Percentiles rank a stretch among this genome's conserved stretches.
Conservation (phyloP, 2,797 vertebrate species). For the Gymnoscopelus braueri region DNA sequence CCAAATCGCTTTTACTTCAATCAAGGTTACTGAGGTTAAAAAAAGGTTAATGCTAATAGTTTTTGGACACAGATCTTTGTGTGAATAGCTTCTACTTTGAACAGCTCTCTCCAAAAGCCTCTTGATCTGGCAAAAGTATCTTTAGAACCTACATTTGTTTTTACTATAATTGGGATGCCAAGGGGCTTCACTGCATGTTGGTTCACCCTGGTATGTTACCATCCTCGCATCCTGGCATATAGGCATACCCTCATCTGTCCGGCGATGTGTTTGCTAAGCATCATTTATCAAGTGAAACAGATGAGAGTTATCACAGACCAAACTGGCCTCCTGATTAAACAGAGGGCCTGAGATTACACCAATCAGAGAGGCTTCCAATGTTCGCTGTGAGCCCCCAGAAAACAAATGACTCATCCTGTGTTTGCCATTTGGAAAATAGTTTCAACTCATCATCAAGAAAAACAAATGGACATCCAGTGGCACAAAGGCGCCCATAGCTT, state of each 20-base stretch:
- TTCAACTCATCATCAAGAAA: constrained; percentile 10
- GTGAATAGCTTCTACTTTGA: background rate
- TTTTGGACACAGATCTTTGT: too few species aligned
- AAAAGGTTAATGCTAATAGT: too few species aligned
- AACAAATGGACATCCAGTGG: constrained; percentile 34
- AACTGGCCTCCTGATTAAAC: constrained; percentile 33
- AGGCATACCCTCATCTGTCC: background rate
- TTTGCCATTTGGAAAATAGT: constrained; percentile 35
- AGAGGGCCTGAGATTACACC: constrained; percentile 19
- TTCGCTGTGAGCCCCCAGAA: background rate
- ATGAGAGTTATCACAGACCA: constrained; percentile 5
- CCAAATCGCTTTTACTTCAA: too few species aligned
- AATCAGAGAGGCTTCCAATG: constrained; percentile 1
- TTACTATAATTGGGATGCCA: too few species aligned
- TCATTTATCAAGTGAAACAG: constrained; percentile 16
- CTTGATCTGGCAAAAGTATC: too few species aligned
- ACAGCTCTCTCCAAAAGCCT: background rate
- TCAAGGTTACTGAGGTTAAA: too few species aligned
- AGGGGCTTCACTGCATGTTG: background rate
- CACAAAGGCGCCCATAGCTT: constrained; percentile 8
- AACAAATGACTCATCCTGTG: constrained; percentile 23
- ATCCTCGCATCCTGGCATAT: background rate
- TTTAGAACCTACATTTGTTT: too few species aligned
- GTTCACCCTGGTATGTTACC: background rate
- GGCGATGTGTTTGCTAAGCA: background rate